Base-by-base conservation (phyloP, 2,888 invertebrate genomes). In the Brachypalpus laphriformis region DNA sequence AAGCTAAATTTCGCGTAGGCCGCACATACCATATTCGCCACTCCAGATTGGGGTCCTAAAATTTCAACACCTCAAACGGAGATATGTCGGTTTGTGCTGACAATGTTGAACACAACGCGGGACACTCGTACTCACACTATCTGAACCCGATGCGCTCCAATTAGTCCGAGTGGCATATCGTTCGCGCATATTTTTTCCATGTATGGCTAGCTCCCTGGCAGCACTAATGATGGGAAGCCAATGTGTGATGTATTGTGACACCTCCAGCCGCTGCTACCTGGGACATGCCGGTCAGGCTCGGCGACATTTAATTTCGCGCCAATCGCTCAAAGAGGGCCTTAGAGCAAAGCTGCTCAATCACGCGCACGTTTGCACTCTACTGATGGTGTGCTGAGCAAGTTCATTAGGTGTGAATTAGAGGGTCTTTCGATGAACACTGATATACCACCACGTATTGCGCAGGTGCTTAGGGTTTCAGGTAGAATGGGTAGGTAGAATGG, bases 81-180 rank as follows among this genome's bases (percentile, higher is more conserved):
- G 47, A 51, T 65, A 75, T 65, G 34, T 54, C 20, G 45, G 51
- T 65, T 54, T 66, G 37, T 66, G 47, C 56, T 40, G 56, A 65
- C 51, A 63, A 20, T 57, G 51, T 34, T 49, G 22, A 47, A 56
- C 4, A 28, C 78, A 28, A 9, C 34, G 63, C 20, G 57, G 22
- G 25, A 65, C 3, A 54, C 65, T 20, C 20, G 66, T 71, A 74
- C 47, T 40, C 42, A 54, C 42, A 68, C 56, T 18, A 28, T 63
- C 11, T 56, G 37, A 45, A 61, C 59, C 25, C 85, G 85, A 85
- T 85, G 85, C 85, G 85, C 85, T 85, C 85, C 85, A 85, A 85
- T 85, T 85, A 85, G 85, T 76, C 71, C 57, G 75, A 85, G 81
- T 85, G 85, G 75, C 81, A 76, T 81, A 81, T 85, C 71, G 74